Percentiles rank a stretch among this genome's conserved stretches.
Evolutionary conservation across 2,888 invertebrate genomes (phyloP).

Genomic region (Caradrina kadenii): DNA sequence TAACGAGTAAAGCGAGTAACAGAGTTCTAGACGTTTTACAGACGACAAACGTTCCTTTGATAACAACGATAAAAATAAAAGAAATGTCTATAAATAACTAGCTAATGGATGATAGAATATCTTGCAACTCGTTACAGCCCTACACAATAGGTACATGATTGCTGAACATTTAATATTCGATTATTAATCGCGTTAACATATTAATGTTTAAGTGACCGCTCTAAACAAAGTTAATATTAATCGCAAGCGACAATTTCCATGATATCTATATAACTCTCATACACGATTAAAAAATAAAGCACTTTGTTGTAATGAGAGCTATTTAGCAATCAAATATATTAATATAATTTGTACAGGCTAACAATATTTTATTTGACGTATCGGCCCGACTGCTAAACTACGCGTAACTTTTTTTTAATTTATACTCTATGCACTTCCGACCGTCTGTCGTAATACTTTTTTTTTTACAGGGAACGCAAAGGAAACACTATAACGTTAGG

Average conservation of each 20-base stretch:
- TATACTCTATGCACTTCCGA: constrained; percentile 75
- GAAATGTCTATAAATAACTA: constrained; percentile 54
- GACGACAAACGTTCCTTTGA: constrained; percentile 20
- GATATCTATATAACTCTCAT: constrained; percentile 74
- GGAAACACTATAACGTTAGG: constrained; percentile 70
- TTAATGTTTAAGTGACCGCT: constrained; percentile 62
- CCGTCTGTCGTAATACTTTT: constrained; percentile 64
- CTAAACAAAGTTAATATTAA: constrained; percentile 61
- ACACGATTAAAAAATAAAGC: constrained; percentile 80
- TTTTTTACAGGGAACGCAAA: constrained; percentile 65
- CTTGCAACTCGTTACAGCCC: constrained; percentile 55
- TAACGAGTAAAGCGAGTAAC: constrained; percentile 44
- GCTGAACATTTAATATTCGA: constrained; percentile 64
- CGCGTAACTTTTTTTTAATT: constrained; percentile 65
- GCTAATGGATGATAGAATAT: constrained; percentile 39
- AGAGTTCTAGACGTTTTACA: constrained; percentile 20
- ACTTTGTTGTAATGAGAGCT: constrained; percentile 81
- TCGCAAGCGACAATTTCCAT: constrained; percentile 71
- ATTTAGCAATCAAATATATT: constrained; percentile 80
- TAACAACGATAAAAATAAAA: constrained; percentile 22
- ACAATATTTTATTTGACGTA: constrained; percentile 67
- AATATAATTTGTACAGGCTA: constrained; percentile 84
- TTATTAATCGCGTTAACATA: constrained; percentile 60
- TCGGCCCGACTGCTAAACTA: constrained; percentile 65
- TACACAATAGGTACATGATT: constrained; percentile 57